Evolutionary conservation across 2,113 vertebrate species (phyloP), one percentile per base, ranked within the genome.

Genomic region (Ia io): DNA sequence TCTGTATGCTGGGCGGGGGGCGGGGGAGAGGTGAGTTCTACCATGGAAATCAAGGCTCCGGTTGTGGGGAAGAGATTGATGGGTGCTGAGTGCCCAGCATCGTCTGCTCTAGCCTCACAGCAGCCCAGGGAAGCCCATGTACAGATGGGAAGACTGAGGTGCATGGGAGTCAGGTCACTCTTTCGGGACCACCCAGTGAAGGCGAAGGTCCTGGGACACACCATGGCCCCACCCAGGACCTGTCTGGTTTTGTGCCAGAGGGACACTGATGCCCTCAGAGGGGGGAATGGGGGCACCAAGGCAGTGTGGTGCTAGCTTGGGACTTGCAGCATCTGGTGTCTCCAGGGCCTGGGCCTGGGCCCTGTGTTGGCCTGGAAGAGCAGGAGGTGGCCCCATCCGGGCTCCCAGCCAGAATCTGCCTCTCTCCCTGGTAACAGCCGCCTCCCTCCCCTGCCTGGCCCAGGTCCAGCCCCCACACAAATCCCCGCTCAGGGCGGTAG

Each of bases 361-460:
- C 80, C 96, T 53, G 91, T 85, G 42, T 42, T n/a, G 42, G 78
- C 32, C 8, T 0, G 51, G 53, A 87, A 84, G 90, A 63, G 67
- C 88, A 42, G 84, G 85, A 84, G 96, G 94, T 42, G 51, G 91
- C 95, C 91, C 79, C 67, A 28, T 79, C 95, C 3, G 53, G 94
- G 91, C 93, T 47, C 20, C 25, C 18, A 0, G 95, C 78, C 93
- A 95, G 93, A 69, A 47, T 59, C 94, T 93, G 95, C 94, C 71
- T 78, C 92, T 94, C 20, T 73, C 87, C 92, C 78, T 86, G 87
- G 94, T 94, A 92, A 95, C 96, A 97, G 95, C 87, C 78, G 11
- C 94, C 91, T 78, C 86, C 93, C 93, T 87, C 80, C 74, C 76
- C 42, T 20, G 92, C 82, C 80, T 88, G 90, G 93, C 87, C 63